Base-by-base conservation (phyloP, 1,140 invertebrate genomes). In the Hycleus phaleratus region DNA sequence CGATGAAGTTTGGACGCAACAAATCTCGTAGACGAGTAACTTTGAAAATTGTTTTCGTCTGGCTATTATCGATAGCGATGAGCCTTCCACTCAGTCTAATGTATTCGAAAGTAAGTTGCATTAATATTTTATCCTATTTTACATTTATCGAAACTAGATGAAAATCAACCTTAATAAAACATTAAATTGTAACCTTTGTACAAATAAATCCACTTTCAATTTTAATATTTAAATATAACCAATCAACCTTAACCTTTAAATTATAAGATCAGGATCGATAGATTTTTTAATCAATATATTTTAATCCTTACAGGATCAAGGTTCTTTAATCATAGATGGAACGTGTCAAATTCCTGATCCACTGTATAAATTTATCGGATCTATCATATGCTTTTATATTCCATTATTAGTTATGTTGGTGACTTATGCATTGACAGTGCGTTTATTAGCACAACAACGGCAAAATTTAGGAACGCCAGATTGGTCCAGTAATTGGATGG, bases 381-480 rank as follows among this genome's bases (percentile, higher is more conserved):
- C 92, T 40, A 87, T 97, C 64, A 85, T 96, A 63, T 94, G 92
- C 62, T 98, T 98, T 76, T 96, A 96, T 77, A 93, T 97, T 59
- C 95, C 95, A 3, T 79, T 98, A 40, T 79, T 87, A 6, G 93
- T 97, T 46, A 98, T 98, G 94, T 77, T 96, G 66, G 77, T 94
- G 38, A 96, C 94, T 2, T 97, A 97, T 69, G 85, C 90, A 3
- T 79, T 96, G 49, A 97, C 95, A 0, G 90, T 96, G 1, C 79
- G 86, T 49, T 77, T 95, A 3, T 76, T 95, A 61, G 87, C 87
- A 11, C 72, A 84, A 46, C 88, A 91, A 70, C 81, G 84, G 58
- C 86, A 86, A 68, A 88, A 87, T 56, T 74, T 91, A 5, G 85
- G 82, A 5, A 66, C 75, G 56, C 68, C 68, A 10, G 79, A 81